Evolutionary conservation across 2,888 invertebrate genomes (phyloP).

Genomic region (Drosophila putrida): DNA sequence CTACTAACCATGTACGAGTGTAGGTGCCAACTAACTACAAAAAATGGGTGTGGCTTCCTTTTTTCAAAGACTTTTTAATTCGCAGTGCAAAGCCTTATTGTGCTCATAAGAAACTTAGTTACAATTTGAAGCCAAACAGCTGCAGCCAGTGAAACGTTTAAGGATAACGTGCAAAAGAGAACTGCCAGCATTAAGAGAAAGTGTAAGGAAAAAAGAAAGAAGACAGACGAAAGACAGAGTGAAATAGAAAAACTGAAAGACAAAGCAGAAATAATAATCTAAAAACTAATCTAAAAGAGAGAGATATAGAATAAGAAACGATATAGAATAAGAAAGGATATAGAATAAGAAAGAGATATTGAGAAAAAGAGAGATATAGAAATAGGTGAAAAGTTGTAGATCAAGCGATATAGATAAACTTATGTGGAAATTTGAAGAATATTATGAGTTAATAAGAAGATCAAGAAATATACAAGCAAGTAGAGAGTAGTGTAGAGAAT

Average conservation of each 20-base stretch:
- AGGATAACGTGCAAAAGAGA: background rate
- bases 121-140: background rate
- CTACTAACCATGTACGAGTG: constrained; percentile 21
- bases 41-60: constrained; percentile 46
- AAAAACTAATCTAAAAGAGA: background rate
- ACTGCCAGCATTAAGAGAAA: background rate
- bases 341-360: background rate
- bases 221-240: background rate
- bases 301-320: background rate
- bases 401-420: too few species aligned
- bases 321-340: background rate
- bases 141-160: constrained; percentile 24
- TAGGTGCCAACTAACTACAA: constrained; percentile 38
- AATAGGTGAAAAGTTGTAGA: background rate
- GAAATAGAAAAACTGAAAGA: background rate
- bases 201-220: background rate
- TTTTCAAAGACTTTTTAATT: constrained; percentile 14
- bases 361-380: background rate
- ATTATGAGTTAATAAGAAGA: too few species aligned
- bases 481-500: too few species aligned
- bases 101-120: background rate
- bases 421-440: too few species aligned
- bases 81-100: background rate
- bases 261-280: background rate
- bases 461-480: too few species aligned